Evolutionary conservation across 2,113 vertebrate species (phyloP), one percentile per base, ranked within the genome.

Genomic region (Casuarius casuarius): DNA sequence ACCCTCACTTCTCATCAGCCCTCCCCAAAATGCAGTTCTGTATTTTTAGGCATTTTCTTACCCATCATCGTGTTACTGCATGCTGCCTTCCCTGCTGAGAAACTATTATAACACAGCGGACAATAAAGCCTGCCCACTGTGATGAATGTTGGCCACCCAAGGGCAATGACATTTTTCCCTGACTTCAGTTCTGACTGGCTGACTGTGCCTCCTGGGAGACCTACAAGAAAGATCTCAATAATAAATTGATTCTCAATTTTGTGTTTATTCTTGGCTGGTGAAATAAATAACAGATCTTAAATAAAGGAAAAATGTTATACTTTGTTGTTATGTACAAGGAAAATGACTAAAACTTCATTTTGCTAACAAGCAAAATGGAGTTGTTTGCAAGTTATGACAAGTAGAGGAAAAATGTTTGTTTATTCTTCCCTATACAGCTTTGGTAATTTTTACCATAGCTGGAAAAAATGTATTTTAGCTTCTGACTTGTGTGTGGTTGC

Each of bases 81-180:
- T n/a, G 74, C 82, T 86, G 95, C 78, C 82, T 96, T 73, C 46
- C 93, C 93, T 76, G 75, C 93, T 90, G 94, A 71, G 95, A 93
- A 85, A 46, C 92, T 90, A 28, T 95, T 94, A 73, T 1, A 95
- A 88, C 71, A 8, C 0, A 0, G 63, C 74, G 95, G 95, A 90
- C 80, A 74, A 70, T 74, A 91, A 81, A 92, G 90, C 65, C 75
- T 91, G 85, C 93, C 91, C 3, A 12, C 93, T 87, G 90, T 76
- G 91, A 66, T 83, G 66, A 94, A 76, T 62, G 84, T 62, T 91
- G 91, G 58, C 87, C 87, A 73, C 93, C 92, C 82, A 78, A 77
- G 85, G 82, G 87, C 92, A 94, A 66, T 91, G 75, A 91, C 87
- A 94, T 92, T 72, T 54, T 75, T 93, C 78, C 29, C 54, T 77